A percentile compares a stretch with the other conserved stretches of the same genome.
Evolutionary conservation across 2,797 vertebrate species (phyloP).

Genomic region (Anguilla anguilla): DNA sequence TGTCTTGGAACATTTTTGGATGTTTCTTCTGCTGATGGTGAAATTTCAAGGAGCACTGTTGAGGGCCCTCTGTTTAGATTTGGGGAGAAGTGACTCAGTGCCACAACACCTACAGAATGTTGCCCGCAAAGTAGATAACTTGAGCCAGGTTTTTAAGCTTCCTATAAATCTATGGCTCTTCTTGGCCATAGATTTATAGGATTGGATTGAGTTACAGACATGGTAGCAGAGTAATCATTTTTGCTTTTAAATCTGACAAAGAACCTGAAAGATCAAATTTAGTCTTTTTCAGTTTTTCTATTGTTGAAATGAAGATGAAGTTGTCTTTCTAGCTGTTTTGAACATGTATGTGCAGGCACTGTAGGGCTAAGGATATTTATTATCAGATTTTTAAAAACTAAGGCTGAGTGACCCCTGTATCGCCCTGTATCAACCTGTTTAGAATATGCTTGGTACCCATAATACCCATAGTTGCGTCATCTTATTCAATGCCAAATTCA

Average conservation of each 20-base stretch:
- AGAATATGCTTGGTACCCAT: background rate
- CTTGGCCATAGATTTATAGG: background rate
- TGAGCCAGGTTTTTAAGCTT: background rate
- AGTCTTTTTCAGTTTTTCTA: background rate
- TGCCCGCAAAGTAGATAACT: background rate
- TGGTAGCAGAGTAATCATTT: background rate
- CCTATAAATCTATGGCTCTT: background rate
- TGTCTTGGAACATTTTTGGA: background rate
- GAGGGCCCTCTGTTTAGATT: background rate
- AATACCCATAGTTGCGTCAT: background rate
- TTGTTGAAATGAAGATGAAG: background rate
- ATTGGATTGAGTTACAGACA: background rate
- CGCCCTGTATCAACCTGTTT: background rate
- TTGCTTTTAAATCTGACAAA: background rate
- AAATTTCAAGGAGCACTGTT: background rate
- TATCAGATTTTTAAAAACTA: background rate
- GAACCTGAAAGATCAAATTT: background rate
- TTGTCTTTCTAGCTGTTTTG: background rate
- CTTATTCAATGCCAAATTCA: background rate
- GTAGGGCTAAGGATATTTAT: background rate
- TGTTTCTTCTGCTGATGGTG: background rate
- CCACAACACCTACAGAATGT: background rate
- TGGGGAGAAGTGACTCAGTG: background rate
- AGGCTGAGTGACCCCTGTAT: background rate
- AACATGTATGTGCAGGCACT: background rate